Percentiles rank a stretch among this genome's conserved stretches.
Evolutionary conservation across 2,888 invertebrate genomes (phyloP).

Genomic region (Thymelicus lineola): DNA sequence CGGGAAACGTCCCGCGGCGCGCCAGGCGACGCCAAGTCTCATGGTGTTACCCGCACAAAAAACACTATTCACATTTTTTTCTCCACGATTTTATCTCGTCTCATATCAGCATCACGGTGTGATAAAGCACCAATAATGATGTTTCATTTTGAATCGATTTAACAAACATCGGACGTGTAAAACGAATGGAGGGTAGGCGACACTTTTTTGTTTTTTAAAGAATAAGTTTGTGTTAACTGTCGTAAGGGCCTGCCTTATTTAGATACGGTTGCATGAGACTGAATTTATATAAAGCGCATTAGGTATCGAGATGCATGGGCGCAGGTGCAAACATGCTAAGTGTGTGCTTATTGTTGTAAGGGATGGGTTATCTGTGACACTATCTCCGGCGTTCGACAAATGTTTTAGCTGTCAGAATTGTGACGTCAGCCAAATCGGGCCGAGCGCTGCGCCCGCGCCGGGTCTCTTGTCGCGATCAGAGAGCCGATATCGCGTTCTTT

Average conservation of each 20-base stretch:
- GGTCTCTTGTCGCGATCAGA: slow-evolving; percentile 61
- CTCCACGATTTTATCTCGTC: slow-evolving; percentile 68
- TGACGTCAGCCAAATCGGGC: slow-evolving; percentile 80
- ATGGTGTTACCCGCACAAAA: slow-evolving; percentile 73
- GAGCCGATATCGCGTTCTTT: slow-evolving; percentile 60
- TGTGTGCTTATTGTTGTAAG: slow-evolving; percentile 84
- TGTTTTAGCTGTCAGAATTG: slow-evolving; percentile 83
- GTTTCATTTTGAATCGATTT: slow-evolving; percentile 79
- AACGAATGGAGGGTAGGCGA: slow-evolving; percentile 60
- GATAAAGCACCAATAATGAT: slow-evolving; percentile 84
- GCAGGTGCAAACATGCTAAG: slow-evolving; percentile 85
- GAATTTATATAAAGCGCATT: slow-evolving; percentile 10
- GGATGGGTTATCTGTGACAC: slow-evolving; percentile 84
- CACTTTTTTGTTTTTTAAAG: slow-evolving; percentile 52
- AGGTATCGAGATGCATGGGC: slow-evolving; percentile 60
- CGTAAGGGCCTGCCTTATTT: background rate
- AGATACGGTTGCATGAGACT: slow-evolving; percentile 2
- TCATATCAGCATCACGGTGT: slow-evolving; percentile 75
- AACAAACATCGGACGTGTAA: slow-evolving; percentile 63
- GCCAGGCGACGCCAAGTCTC: slow-evolving; percentile 80
- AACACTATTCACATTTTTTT: slow-evolving; percentile 73
- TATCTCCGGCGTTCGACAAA: slow-evolving; percentile 83
- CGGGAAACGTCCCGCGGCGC: slow-evolving; percentile 82
- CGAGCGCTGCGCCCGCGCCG: slow-evolving; percentile 58
- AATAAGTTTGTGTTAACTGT: slow-evolving; percentile 31